Percentiles rank a stretch among this genome's conserved stretches.
Evolutionary conservation across 2,888 invertebrate genomes (phyloP).

Genomic region (Acleris emargana): DNA sequence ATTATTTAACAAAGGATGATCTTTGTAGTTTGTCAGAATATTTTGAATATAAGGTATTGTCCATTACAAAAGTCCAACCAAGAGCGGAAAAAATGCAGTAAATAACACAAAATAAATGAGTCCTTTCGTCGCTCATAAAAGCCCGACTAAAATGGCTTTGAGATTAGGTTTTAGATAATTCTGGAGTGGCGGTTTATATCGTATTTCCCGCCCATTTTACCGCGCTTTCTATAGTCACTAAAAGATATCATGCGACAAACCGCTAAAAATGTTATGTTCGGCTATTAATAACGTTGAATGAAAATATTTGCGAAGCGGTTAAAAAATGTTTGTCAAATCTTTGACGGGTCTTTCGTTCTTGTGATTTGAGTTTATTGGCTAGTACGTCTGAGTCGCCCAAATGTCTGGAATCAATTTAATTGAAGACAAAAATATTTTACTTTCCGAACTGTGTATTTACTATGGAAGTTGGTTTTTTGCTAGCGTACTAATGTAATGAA

Average conservation of each 20-base stretch:
- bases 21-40: too few relatives aligned
- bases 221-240: background rate
- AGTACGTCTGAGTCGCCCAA: too few relatives aligned
- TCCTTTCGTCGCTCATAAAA: background rate
- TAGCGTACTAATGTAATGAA: too few relatives aligned
- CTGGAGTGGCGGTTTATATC: constrained; percentile 1
- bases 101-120: background rate
- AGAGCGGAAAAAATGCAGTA: background rate
- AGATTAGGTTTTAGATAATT: constrained; percentile 1
- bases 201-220: constrained; percentile 1
- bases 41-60: background rate
- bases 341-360: background rate
- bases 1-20: too few relatives aligned
- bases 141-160: background rate
- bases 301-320: background rate
- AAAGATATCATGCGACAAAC: background rate
- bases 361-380: too few relatives aligned
- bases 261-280: background rate
- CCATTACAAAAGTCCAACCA: too few relatives aligned
- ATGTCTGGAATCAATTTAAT: too few relatives aligned
- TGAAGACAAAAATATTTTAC: too few relatives aligned
- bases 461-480: too few relatives aligned
- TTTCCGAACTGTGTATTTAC: too few relatives aligned
- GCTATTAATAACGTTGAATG: background rate
- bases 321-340: background rate